phyloP scores from a whole-genome alignment of 2,888 invertebrate species.

The Minunthozetes semirufus region DNA sequence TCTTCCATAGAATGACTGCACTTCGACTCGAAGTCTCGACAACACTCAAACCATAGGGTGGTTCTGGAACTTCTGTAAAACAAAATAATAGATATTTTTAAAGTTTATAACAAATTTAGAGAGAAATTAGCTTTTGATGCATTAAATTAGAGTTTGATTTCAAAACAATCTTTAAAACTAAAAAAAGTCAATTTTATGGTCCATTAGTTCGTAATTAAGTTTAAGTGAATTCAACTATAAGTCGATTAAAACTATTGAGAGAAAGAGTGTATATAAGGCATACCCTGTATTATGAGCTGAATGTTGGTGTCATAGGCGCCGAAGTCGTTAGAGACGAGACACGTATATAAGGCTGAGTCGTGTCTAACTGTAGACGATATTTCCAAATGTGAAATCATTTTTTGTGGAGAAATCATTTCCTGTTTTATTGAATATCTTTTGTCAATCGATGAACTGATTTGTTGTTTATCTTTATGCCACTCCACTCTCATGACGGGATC shows the following conservation, averaged over 20 bases:
- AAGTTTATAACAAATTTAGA: neutral
- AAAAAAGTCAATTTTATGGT: neutral
- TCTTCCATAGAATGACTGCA: slow-evolving; percentile 47
- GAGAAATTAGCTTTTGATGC: neutral
- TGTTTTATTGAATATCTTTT: slow-evolving; percentile 36
- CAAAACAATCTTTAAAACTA: neutral
- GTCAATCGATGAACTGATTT: slow-evolving; percentile 31
- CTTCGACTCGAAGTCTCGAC: slow-evolving; percentile 45
- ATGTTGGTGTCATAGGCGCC: slow-evolving; percentile 85
- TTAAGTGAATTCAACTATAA: neutral
- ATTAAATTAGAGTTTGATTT: slow-evolving; percentile 9
- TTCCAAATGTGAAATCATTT: slow-evolving; percentile 33
- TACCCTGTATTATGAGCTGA: slow-evolving; percentile 70
- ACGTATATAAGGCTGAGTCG: slow-evolving; percentile 55
- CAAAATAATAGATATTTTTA: neutral
- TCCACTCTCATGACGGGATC: slow-evolving; percentile 35
- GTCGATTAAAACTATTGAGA: neutral
- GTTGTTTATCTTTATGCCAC: slow-evolving; percentile 38
- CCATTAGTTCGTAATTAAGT: slow-evolving; percentile 16
- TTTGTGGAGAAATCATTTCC: slow-evolving; percentile 32
- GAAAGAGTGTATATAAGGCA: neutral
- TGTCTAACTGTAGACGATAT: slow-evolving; percentile 31
- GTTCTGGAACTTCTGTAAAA: slow-evolving; percentile 48
- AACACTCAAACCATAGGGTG: slow-evolving; percentile 46
- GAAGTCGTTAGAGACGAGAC: slow-evolving; percentile 70